Base-by-base conservation (phyloP, 2,113 vertebrate genomes). In the Alethe diademata region DNA sequence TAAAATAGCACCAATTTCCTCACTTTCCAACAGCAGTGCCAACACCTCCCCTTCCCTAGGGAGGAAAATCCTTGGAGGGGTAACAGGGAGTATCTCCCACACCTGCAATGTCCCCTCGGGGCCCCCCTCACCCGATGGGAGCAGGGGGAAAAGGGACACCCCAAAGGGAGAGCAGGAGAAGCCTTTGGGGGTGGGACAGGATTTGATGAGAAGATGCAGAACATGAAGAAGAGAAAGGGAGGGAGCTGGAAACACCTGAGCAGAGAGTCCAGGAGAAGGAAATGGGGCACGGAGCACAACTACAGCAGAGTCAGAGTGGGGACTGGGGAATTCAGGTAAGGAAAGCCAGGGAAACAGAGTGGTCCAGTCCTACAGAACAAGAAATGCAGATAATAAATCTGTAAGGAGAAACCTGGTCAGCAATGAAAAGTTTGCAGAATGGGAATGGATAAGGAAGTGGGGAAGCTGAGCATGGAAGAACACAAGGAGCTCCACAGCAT, bases 231-330 rank as follows among this genome's bases (percentile, higher is more conserved):
- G 23, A 31, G 18, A 36, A 57, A 48, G 26, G 25, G 18, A 94
- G 9, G 17, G 26, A 51, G n/a, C 14, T 25, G 71, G n/a, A 33
- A 70, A 70, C 29, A 40, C 15, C 40, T 1, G 19, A 50, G 81
- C 65, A 73, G 57, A 48, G 28, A 53, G 43, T 12, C 25, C 9
- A 26, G 45, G 81, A 47, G 73, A 56, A 60, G 51, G 78, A 48
- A 56, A 42, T 1, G 19, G 43, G 69, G 14, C 36, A 31, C 0
- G 0, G 42, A 78, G 29, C 43, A 51, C 35, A 53, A 12, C 24
- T 5, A 4, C 8, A n/a, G 19, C n/a, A 24, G 29, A 13, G 25
- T 9, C 36, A 43, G 54, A 53, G 31, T 0, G 3, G 83, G 62
- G 66, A 13, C 0, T 12, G 56, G 24, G 40, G 54, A 75, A 57